Percentiles rank a stretch among this genome's conserved stretches.
Conservation (phyloP, 2,797 vertebrate species). For the Graptemys geographica region DNA sequence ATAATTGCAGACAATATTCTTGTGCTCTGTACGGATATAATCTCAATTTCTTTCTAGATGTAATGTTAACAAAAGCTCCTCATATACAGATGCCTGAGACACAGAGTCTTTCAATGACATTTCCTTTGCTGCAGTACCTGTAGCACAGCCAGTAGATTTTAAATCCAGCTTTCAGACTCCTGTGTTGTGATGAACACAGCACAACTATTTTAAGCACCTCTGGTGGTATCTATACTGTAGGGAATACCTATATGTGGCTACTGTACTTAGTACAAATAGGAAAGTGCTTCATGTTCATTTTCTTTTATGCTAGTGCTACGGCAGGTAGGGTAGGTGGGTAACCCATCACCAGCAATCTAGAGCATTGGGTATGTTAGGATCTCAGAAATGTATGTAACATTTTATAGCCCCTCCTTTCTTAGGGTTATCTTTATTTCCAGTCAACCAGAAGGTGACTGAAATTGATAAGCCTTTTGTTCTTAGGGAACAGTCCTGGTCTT, state of each 20-base stretch:
- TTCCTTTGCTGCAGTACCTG: not conserved
- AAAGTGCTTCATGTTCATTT: not conserved
- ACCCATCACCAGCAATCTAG: not conserved
- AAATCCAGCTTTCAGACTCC: not conserved
- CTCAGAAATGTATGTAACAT: not conserved
- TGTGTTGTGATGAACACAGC: not conserved
- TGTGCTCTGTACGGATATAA: not conserved
- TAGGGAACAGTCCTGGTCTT: not conserved
- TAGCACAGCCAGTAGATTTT: not conserved
- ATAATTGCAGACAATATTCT: not conserved
- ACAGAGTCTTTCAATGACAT: not conserved
- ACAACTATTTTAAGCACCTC: not conserved
- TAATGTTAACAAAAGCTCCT: not conserved
- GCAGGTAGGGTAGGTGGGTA: fast-evolving
- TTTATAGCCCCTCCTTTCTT: not conserved
- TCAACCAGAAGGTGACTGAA: not conserved
- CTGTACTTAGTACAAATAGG: not conserved
- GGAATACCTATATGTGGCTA: not conserved
- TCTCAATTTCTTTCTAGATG: not conserved
- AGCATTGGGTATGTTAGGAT: fast-evolving
- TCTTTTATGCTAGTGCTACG: not conserved
- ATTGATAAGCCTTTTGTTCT: not conserved
- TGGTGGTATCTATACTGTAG: not conserved
- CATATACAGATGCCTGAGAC: not conserved
- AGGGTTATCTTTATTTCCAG: not conserved